Evolutionary conservation across 2,888 invertebrate genomes (phyloP), one percentile per base, ranked within the genome.

Genomic region (Hirtodrosophila histrioides): DNA sequence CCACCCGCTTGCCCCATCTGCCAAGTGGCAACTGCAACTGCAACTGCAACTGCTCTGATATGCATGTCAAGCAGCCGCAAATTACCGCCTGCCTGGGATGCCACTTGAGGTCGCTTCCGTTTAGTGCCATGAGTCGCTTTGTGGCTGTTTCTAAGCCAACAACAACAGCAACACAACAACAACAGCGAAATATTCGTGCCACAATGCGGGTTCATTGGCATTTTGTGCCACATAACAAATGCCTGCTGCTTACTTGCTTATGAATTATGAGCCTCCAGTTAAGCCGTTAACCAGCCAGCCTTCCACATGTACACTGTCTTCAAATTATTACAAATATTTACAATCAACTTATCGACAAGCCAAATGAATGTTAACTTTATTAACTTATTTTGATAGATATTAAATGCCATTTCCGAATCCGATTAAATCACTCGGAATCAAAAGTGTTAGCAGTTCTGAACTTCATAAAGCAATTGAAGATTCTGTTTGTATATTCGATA

Each of bases 41-140:
- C 31, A 39, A 29, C 40, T 37, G 40, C 40, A 31, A 11, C 44
- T 51, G 68, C 71, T 65, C 81, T 70, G 82, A 81, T 79, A 84
- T 84, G 86, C 84, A 84, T 84, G 84, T 79, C 86, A 86, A 84
- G 64, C 67, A 65, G 77, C 68, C 58, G 87, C 84, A 84, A 84
- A 84, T 84, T 84, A 84, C 58, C 67, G 63, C 56, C 61, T 67
- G 66, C 51, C 67, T 48, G 29, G 70, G 69, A 61, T 78, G 74
- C 60, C 67, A 78, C 65, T 68, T 70, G 80, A 67, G 74, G 68
- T 78, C 78, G 86, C 86, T 86, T 86, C 84, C 86, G 86, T 79
- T 80, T 75, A 35, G 40, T 48, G 50, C 65, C 51, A 27, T n/a
- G 31, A 49, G 48, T 43, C 12, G 39, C 63, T 49, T 63, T 73